These are phyloP conservation scores for Catagonus wagneri DNA, from an alignment of 2,113 vertebrate species.

Conservation along the genomic window DNA sequence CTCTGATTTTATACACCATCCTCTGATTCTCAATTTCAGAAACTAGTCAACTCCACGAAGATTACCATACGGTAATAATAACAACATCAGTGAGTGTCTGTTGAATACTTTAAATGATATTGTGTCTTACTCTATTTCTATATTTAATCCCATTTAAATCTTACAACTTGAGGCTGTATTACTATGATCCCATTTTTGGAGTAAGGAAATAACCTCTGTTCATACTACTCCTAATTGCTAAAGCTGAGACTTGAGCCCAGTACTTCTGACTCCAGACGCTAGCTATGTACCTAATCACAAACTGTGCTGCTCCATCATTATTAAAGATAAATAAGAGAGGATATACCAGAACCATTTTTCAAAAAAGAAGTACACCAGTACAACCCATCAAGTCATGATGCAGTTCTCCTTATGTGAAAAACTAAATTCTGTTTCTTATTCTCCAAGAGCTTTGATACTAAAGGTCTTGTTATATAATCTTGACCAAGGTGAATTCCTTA, in stretches of 20 bases:
- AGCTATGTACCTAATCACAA: neutral
- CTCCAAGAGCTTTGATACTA: neutral
- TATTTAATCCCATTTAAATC: neutral
- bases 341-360: neutral
- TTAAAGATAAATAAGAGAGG: neutral
- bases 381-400: neutral
- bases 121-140: neutral
- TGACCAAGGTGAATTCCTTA: neutral
- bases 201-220: conserved; percentile 4
- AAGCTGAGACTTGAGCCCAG: neutral
- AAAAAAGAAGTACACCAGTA: neutral
- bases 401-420: conserved; percentile 19
- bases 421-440: neutral
- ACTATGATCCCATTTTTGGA: neutral
- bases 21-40: neutral
- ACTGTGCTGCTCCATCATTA: neutral
- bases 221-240: neutral
- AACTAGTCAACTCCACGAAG: neutral
- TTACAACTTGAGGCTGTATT: neutral
- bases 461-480: neutral
- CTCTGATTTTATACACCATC: neutral
- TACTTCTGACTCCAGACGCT: neutral
- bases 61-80: neutral
- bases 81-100: neutral
- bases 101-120: neutral